Evolutionary conservation across 2,888 invertebrate genomes (phyloP), one percentile per base, ranked within the genome.

Genomic region (Caenorhabditis japonica): DNA sequence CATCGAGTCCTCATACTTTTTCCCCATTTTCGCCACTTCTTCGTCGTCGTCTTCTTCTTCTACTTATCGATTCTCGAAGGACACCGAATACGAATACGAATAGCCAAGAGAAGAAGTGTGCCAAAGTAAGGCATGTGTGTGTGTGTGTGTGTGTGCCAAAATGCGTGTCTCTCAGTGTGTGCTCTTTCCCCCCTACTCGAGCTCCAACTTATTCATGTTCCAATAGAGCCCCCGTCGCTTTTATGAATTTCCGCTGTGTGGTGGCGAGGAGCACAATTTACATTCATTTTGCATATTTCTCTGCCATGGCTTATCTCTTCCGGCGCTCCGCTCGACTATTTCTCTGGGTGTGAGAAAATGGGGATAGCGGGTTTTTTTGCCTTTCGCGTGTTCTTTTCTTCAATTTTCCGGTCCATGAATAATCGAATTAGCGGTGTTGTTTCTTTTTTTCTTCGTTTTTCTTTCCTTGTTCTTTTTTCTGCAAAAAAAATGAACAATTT

Each of bases 131-230:
- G 17, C 3, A 3, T 17, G 39, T 39, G 39, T 15, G 17, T 39
- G 39, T n/a, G 39, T 15, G 12, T 7, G 30, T 7, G n/a, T n/a
- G 39, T 39, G 39, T 15, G 10, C 39, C 39, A 39, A 39, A 39
- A 39, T 39, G 39, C 39, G 15, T 17, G 17, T 10, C 33, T 33
- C 33, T 12, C 7, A 33, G 38, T n/a, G 38, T 17, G 4, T 39
- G 38, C 39, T 39, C 39, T 15, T 17, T 39, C 15, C 38, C n/a
- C 38, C 39, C 17, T 17, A 8, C 8, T 8, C 36, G 12, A n/a
- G 10, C 4, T 39, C 39, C 10, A 39, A 39, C 15, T 39, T 39
- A 39, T 39, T 39, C 39, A 39, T 39, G 39, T 39, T 39, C 39
- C 10, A 39, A 3, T 15, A 38, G 38, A n/a, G 15, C n/a, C 10